phyloP scores from a whole-genome alignment of 2,797 vertebrate species.

The Gastrophryne carolinensis region DNA sequence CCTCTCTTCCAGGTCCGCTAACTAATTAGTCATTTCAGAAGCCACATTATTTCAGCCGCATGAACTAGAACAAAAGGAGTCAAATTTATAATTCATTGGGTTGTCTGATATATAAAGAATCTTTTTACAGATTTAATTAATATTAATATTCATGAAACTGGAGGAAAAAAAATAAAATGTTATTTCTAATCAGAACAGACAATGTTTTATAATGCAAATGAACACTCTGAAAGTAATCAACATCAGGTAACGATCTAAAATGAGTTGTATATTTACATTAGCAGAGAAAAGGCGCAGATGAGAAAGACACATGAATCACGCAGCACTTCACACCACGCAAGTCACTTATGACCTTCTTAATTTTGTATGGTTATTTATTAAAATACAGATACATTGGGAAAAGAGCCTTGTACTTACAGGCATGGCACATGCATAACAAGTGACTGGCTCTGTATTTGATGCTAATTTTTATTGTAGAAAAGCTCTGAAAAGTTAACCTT shows the following conservation, averaged over 20 bases:
- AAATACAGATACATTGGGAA: no score
- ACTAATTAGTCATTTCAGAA: slow-evolving; percentile 58
- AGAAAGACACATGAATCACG: background rate
- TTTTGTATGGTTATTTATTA: no score
- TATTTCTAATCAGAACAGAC: slow-evolving; percentile 69
- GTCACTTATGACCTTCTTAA: background rate
- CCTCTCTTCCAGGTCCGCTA: background rate
- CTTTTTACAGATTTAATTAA: slow-evolving; percentile 66
- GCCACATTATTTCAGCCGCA: slow-evolving; percentile 59
- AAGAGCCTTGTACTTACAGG: no score
- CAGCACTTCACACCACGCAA: background rate
- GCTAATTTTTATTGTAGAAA: no score
- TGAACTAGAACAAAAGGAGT: slow-evolving; percentile 56
- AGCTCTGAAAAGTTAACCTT: no score
- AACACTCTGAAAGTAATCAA: slow-evolving; percentile 55
- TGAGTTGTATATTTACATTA: slow-evolving; percentile 38
- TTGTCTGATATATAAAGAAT: slow-evolving; percentile 60
- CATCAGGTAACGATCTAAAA: slow-evolving; percentile 29
- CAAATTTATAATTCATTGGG: slow-evolving; percentile 65
- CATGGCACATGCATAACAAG: no score
- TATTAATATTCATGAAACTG: slow-evolving; percentile 67
- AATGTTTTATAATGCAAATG: slow-evolving; percentile 62
- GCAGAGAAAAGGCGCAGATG: slow-evolving; percentile 5
- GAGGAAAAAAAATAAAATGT: slow-evolving; percentile 50
- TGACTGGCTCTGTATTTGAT: no score